Evolutionary conservation across 1,140 invertebrate genomes (phyloP).

Genomic region (Macrostomum lignano): DNA sequence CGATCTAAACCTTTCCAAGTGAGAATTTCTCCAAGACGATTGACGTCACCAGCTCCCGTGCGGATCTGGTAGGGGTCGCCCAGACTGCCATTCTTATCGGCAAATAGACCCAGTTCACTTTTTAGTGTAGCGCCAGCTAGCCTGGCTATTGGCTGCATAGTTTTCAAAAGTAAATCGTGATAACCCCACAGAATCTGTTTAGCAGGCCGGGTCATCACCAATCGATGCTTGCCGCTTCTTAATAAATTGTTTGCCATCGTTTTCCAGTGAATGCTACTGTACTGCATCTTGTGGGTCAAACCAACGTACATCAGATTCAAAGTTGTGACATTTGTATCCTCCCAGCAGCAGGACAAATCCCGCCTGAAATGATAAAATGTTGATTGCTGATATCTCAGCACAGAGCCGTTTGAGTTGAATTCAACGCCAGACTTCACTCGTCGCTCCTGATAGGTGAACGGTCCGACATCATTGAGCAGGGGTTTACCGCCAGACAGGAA

Average conservation of each 20-base stretch:
- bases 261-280: slow-evolving; percentile 11
- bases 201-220: slow-evolving; percentile 6
- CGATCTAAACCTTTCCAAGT: background rate
- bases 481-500: slow-evolving; percentile 50
- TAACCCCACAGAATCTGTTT: slow-evolving; percentile 9
- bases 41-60: too few species aligned
- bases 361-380: slow-evolving; percentile 11
- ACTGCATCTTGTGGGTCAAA: too few species aligned
- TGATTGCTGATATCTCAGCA: slow-evolving; percentile 18
- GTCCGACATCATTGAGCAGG: slow-evolving; percentile 47
- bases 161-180: slow-evolving; percentile 10
- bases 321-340: slow-evolving; percentile 21
- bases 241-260: background rate
- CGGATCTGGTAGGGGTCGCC: too few species aligned
- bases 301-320: slow-evolving; percentile 24
- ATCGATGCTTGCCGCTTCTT: background rate
- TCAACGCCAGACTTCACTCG: slow-evolving; percentile 18
- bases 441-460: slow-evolving; percentile 34
- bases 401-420: slow-evolving; percentile 16
- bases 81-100: too few species aligned
- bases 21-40: too few species aligned
- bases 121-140: too few species aligned
- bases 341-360: slow-evolving; percentile 12
- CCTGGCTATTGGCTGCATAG: slow-evolving; percentile 8
- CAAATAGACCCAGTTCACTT: too few species aligned